Evolutionary conservation across 2,797 vertebrate species (phyloP), one percentile per base, ranked within the genome.

Genomic region (Delichon dasypus): DNA sequence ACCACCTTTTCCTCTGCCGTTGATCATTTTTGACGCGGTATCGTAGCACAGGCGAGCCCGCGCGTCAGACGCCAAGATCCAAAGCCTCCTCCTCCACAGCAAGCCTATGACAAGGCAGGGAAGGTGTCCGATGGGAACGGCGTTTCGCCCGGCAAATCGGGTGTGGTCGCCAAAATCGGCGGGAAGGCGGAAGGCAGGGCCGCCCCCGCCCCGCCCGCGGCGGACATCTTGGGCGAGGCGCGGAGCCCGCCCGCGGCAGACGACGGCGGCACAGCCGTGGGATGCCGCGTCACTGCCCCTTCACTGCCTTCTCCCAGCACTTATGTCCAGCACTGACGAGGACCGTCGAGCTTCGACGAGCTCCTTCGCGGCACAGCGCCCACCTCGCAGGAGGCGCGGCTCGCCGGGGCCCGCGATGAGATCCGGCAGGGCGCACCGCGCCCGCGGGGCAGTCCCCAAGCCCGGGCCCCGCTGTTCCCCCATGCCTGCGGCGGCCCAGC

Each of bases 171-270:
- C 57, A 11, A 18, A 47, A 40, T 0, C 21, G 13, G 67, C n/a
- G 47, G 53, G 11, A 32, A 25, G 38, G 42, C 7, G 12, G 42
- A 17, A 8, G 38, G 62, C 57, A 58, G 51, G n/a, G 57, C 64
- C 32, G 30, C 55, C 57, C 67, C 51, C 54, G 54, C 77, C 73
- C 42, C 45, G 29, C 84, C 88, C 60, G 80, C 42, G 70, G 88
- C 95, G 13, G 95, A 92, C 95, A 92, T 96, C 27, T 96, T 95
- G 93, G 92, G 93, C 84, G 85, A 11, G 92, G 84, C 70, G 2
- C 42, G 34, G 64, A 19, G 29, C 25, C 16, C 62, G 61, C 79
- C 57, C 30, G 61, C 67, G 16, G 72, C 42, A 66, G 10, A 45
- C 53, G 76, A 26, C 38, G 27, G 76, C 64, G 5, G n/a, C 30